phyloP scores from a whole-genome alignment of 2,888 invertebrate genomes.

The Ptilodon capucinus region DNA sequence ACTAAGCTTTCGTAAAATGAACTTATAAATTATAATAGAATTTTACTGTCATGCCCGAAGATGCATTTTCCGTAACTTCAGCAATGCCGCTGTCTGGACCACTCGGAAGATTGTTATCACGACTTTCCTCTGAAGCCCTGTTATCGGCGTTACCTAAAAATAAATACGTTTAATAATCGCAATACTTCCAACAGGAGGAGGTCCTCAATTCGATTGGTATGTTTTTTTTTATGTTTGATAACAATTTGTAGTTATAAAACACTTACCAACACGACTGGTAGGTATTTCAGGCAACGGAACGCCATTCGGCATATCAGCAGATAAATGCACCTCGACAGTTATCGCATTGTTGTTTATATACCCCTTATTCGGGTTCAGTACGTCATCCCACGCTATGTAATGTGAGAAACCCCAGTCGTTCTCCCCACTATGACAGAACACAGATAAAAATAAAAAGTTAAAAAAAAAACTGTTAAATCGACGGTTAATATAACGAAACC shows the following conservation, averaged over 20 bases:
- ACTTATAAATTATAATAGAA: background rate
- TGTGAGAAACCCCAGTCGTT: background rate
- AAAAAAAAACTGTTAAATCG: no score
- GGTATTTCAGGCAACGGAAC: background rate
- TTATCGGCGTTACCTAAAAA: background rate
- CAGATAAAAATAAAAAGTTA: no score
- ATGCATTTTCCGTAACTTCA: background rate
- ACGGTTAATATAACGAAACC: no score
- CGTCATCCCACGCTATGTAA: background rate
- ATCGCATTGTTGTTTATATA: background rate
- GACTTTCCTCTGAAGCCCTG: background rate
- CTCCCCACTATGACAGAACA: background rate
- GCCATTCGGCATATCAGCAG: background rate
- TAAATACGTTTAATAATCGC: background rate
- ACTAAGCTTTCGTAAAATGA: no score
- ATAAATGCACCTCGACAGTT: background rate
- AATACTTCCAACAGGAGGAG: no score
- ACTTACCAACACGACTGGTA: background rate
- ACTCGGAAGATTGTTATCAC: background rate
- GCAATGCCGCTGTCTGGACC: background rate
- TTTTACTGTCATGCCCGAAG: background rate
- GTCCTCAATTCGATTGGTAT: no score
- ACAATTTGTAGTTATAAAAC: background rate
- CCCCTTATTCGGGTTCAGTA: background rate
- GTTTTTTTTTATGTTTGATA: no score